Evolutionary conservation across 2,888 invertebrate species (phyloP).

Genomic region (Trachelus stipa): DNA sequence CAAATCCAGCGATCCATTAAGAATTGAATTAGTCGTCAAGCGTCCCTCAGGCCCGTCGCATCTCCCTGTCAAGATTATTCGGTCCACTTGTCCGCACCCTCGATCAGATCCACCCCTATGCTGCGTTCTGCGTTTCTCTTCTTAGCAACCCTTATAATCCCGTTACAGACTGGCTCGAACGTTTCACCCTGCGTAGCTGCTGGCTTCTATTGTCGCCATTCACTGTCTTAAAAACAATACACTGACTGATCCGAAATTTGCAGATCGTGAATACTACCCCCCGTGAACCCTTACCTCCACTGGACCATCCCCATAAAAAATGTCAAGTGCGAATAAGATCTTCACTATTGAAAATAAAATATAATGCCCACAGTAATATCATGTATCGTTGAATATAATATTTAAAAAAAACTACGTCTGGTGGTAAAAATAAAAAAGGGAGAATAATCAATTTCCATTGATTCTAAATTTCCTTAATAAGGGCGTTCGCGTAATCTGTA

Average conservation of each 20-base stretch:
- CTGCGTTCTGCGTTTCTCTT: slow-evolving; percentile 28
- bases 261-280: not conserved
- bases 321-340: not conserved
- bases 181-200: slow-evolving; percentile 33
- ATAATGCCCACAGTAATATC: no score
- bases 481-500: not conserved
- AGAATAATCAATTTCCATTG: not conserved
- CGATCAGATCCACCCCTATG: slow-evolving; percentile 39
- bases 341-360: not conserved
- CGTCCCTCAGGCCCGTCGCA: slow-evolving; percentile 28
- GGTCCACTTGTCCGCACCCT: slow-evolving; percentile 58
- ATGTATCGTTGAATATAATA: no score
- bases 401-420: no score
- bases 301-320: not conserved
- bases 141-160: slow-evolving; percentile 49
- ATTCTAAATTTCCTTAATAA: not conserved
- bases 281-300: no score
- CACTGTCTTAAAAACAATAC: slow-evolving; percentile 3
- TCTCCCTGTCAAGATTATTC: slow-evolving; percentile 52
- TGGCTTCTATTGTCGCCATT: slow-evolving; percentile 2
- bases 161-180: slow-evolving; percentile 40
- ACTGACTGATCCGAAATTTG: not conserved
- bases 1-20: slow-evolving; percentile 26
- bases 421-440: no score
- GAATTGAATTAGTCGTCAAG: slow-evolving; percentile 28